These are phyloP conservation scores for Hucho hucho DNA, from an alignment of 2,113 vertebrate species.

Conservation along the genomic window DNA sequence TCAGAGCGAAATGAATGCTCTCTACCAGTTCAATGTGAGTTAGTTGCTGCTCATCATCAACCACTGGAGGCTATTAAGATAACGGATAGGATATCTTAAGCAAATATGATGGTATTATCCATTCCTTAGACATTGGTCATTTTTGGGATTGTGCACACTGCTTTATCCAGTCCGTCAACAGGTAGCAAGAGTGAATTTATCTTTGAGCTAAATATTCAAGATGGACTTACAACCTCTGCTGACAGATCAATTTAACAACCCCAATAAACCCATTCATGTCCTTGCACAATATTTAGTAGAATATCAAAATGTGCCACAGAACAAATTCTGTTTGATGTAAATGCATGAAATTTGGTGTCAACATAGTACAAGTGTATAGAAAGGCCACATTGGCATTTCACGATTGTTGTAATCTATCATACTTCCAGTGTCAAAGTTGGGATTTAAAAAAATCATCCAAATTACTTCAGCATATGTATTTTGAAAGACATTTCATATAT, in stretches of 20 bases:
- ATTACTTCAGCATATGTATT: too few relatives aligned
- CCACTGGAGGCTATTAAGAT: constrained; percentile 44
- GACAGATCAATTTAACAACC: constrained; percentile 48
- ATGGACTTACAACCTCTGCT: constrained; percentile 55
- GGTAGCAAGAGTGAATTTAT: background rate
- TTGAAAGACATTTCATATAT: too few relatives aligned
- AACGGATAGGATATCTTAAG: constrained; percentile 55
- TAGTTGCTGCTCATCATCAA: background rate
- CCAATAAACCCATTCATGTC: constrained; percentile 28
- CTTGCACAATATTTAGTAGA: too few relatives aligned
- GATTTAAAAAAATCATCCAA: too few relatives aligned
- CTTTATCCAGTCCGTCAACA: constrained; percentile 47
- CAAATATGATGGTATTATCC: constrained; percentile 49
- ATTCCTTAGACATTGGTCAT: constrained; percentile 41
- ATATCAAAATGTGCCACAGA: too few relatives aligned
- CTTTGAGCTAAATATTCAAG: constrained; percentile 34
- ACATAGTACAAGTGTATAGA: too few relatives aligned
- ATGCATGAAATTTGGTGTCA: too few relatives aligned
- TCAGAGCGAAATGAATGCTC: constrained; percentile 31
- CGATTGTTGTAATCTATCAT: too few relatives aligned
- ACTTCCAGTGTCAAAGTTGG: too few relatives aligned
- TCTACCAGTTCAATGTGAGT: constrained; percentile 40
- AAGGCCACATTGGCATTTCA: too few relatives aligned
- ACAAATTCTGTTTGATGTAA: too few relatives aligned
- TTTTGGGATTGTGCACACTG: constrained; percentile 15